These are phyloP conservation scores for Drosophila incognita DNA, from an alignment of 2,888 invertebrate genomes.

Conservation along the genomic window DNA sequence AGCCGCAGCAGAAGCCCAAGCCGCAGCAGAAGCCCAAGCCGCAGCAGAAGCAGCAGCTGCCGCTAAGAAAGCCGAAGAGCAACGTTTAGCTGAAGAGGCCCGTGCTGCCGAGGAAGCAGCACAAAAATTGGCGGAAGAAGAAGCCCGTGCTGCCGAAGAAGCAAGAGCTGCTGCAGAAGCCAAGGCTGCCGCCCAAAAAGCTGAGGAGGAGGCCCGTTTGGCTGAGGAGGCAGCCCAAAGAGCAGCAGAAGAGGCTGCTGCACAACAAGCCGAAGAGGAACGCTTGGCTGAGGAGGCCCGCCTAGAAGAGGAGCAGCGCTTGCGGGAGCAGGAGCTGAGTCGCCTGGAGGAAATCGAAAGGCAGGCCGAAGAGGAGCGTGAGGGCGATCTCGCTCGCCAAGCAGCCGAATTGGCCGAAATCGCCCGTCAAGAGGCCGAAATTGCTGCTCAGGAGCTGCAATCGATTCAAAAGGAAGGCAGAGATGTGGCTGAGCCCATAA, in stretches of 20 bases:
- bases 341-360: slow-evolving; percentile 86
- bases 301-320: slow-evolving; percentile 85
- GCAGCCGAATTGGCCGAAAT: slow-evolving; percentile 90
- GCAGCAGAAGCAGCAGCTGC: slow-evolving; percentile 84
- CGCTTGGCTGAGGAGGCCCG: slow-evolving; percentile 83
- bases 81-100: slow-evolving; percentile 85
- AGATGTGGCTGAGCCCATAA: slow-evolving; percentile 84
- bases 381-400: slow-evolving; percentile 89
- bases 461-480: slow-evolving; percentile 75
- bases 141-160: slow-evolving; percentile 85
- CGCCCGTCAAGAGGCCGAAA: slow-evolving; percentile 88
- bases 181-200: slow-evolving; percentile 84
- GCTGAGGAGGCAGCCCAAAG: slow-evolving; percentile 86
- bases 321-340: slow-evolving; percentile 86
- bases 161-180: slow-evolving; percentile 85
- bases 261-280: slow-evolving; percentile 84
- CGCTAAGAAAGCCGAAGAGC: slow-evolving; percentile 83
- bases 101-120: slow-evolving; percentile 85
- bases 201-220: slow-evolving; percentile 87
- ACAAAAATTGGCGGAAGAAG: slow-evolving; percentile 85
- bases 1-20: slow-evolving; percentile 85
- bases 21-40: slow-evolving; percentile 85
- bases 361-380: slow-evolving; percentile 86
- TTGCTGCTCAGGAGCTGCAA: slow-evolving; percentile 87
- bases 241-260: slow-evolving; percentile 74